Percentiles rank a stretch among this genome's conserved stretches.
phyloP scores from a whole-genome alignment of 2,113 vertebrate species.

The Tympanuchus pallidicinctus region DNA sequence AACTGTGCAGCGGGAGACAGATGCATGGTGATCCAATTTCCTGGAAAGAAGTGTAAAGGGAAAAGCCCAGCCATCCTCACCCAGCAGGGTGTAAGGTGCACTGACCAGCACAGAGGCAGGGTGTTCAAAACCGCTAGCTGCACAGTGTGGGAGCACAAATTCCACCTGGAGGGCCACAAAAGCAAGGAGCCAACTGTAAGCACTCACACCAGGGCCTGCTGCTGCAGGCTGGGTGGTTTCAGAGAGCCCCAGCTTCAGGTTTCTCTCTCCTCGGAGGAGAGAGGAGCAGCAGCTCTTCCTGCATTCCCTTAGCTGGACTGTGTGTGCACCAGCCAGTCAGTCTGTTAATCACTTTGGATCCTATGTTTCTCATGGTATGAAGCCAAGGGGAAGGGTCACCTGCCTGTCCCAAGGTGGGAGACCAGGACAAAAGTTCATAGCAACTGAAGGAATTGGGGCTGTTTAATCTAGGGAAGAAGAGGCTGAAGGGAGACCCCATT shows the following conservation, averaged over 20 bases:
- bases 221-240: background rate
- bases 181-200: background rate
- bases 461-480: no score
- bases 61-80: background rate
- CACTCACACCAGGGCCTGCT: background rate
- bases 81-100: background rate
- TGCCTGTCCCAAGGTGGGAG: background rate
- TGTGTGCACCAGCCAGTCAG: background rate
- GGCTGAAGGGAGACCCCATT: no score
- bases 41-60: background rate
- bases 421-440: no score
- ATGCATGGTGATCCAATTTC: background rate
- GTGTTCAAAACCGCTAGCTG: background rate
- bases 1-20: background rate
- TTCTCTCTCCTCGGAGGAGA: background rate
- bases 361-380: background rate
- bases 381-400: background rate
- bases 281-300: background rate
- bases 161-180: background rate
- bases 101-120: fast-evolving
- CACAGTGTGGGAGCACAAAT: background rate
- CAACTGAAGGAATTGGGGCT: no score
- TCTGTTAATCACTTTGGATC: background rate
- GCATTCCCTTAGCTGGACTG: background rate
- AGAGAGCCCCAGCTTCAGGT: background rate